phyloP scores from a whole-genome alignment of 2,797 vertebrate species.

The Anolis apletophallus region DNA sequence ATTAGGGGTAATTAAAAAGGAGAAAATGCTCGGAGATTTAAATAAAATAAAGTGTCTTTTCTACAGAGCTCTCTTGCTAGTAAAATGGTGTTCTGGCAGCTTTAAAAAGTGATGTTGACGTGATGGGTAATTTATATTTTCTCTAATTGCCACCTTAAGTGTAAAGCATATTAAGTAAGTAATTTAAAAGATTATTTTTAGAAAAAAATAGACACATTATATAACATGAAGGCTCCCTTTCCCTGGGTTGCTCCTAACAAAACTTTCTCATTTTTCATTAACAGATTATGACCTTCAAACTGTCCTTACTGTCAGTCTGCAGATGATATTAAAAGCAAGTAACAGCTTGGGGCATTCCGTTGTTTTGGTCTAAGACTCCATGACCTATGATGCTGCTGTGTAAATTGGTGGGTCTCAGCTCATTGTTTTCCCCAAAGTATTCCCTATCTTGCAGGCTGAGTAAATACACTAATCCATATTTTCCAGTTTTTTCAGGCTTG shows the following conservation, averaged over 20 bases:
- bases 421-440: no score
- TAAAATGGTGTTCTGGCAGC: background rate
- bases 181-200: conserved; percentile 6
- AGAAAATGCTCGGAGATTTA: conserved; percentile 21
- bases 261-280: background rate
- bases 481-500: no score
- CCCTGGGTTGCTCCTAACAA: conserved; percentile 3
- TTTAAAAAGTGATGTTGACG: conserved; percentile 13
- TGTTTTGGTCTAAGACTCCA: no score
- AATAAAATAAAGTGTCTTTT: background rate
- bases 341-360: no score
- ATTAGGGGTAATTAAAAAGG: conserved; percentile 40
- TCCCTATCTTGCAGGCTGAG: no score
- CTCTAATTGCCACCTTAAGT: conserved; percentile 33
- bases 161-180: conserved; percentile 24
- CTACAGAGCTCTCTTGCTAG: conserved; percentile 12
- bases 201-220: background rate
- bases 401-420: no score
- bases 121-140: conserved; percentile 30
- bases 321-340: conserved; percentile 10
- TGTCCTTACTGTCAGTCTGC: background rate
- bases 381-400: no score
- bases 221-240: conserved; percentile 18
- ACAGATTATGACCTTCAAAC: background rate
- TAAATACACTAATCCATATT: no score